These are phyloP conservation scores for Bostrychus sinensis DNA, from an alignment of 2,113 vertebrate genomes.

Conservation along the genomic window DNA sequence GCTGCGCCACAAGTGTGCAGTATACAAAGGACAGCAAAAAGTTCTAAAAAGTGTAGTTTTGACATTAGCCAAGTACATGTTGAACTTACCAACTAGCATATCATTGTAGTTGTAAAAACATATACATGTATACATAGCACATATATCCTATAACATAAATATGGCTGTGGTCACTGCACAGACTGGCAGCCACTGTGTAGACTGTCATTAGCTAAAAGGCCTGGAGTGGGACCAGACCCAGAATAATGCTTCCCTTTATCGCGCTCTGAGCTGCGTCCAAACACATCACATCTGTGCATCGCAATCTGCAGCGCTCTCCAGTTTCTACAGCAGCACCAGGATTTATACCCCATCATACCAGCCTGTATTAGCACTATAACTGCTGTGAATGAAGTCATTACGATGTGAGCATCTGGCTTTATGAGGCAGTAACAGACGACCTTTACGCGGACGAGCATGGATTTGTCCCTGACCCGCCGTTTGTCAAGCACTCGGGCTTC, in stretches of 20 bases:
- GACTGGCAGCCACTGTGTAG: too few species aligned
- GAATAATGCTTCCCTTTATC: slow-evolving; percentile 71
- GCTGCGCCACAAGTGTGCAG: too few species aligned
- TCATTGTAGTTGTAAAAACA: too few species aligned
- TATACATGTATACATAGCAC: too few species aligned
- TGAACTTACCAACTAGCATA: too few species aligned
- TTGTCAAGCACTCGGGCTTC: slow-evolving; percentile 11
- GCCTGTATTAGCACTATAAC: slow-evolving; percentile 5
- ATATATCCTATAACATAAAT: too few species aligned
- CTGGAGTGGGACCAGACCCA: slow-evolving; percentile 61
- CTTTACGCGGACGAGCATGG: slow-evolving; percentile 13
- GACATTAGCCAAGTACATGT: too few species aligned
- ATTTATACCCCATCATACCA: slow-evolving; percentile 38
- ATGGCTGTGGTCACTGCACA: too few species aligned
- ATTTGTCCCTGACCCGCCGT: slow-evolving; percentile 16
- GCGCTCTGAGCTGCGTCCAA: slow-evolving; percentile 61
- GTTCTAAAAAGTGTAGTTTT: too few species aligned
- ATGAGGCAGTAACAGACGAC: slow-evolving; percentile 25
- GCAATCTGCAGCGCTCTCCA: slow-evolving; percentile 53
- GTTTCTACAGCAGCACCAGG: slow-evolving; percentile 38
- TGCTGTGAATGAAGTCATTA: background rate
- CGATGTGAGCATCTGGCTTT: slow-evolving; percentile 7
- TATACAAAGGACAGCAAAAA: too few species aligned
- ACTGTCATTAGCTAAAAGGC: slow-evolving; percentile 71
- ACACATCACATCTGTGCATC: slow-evolving; percentile 56